Conservation (phyloP, 23 tunicate species). For the Ascidia mentula region DNA sequence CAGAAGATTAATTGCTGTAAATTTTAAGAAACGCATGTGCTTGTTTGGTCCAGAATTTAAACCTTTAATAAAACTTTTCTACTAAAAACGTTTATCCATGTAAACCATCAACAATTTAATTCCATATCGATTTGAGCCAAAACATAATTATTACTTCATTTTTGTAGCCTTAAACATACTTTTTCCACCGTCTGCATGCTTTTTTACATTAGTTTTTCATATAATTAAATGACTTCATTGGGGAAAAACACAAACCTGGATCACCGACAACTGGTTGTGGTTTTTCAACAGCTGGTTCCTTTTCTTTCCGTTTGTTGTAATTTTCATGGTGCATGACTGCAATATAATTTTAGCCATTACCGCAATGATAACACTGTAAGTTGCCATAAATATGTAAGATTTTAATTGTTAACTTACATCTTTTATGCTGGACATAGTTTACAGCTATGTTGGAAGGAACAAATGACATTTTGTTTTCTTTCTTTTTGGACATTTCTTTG, state of each 20-base stretch:
- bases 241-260: conserved; percentile 40
- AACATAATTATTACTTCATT: no score
- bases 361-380: not conserved
- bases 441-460: conserved; percentile 91
- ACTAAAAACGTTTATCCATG: no score
- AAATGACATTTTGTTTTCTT: conserved; percentile 61
- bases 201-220: no score
- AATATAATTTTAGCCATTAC: not conserved
- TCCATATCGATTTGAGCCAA: no score
- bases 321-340: conserved; percentile 36
- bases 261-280: conserved; percentile 83
- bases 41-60: no score
- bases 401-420: conserved; percentile 40
- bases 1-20: no score
- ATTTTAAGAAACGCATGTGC: no score
- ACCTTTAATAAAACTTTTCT: no score
- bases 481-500: conserved; percentile 51
- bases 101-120: no score
- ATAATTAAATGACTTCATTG: no score
- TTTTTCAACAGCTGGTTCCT: conserved; percentile 43
- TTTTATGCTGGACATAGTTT: conserved; percentile 85
- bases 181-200: no score
- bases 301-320: conserved; percentile 38
- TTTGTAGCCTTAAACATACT: no score
- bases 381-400: not conserved